A percentile compares a stretch with the other conserved stretches of the same genome.
These are phyloP conservation scores for Dasyprocta punctata DNA, from an alignment of 2,113 vertebrate species.

Conservation along the genomic window DNA sequence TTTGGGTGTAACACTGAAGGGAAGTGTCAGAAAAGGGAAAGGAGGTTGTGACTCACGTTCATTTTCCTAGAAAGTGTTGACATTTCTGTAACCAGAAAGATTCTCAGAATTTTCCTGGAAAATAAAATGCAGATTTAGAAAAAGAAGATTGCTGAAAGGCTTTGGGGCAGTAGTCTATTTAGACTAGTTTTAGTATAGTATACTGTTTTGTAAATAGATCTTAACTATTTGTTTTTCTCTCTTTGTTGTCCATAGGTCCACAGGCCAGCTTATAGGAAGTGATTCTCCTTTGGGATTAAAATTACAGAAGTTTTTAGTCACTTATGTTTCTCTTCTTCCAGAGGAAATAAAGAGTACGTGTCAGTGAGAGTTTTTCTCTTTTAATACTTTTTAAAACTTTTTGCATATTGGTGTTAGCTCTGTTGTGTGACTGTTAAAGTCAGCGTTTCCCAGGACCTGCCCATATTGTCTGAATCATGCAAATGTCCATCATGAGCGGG, in stretches of 20 bases:
- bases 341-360: slow-evolving; percentile 90
- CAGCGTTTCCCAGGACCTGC: background rate
- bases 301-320: slow-evolving; percentile 91
- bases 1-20: background rate
- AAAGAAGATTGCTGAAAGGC: background rate
- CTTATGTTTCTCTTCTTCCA: slow-evolving; percentile 89
- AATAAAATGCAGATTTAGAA: background rate
- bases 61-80: background rate
- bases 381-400: background rate
- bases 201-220: background rate
- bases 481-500: background rate
- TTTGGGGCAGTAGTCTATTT: background rate
- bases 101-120: background rate
- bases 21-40: background rate
- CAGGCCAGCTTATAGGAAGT: slow-evolving; percentile 89
- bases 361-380: slow-evolving; percentile 21
- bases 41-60: accelerated
- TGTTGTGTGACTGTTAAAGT: background rate
- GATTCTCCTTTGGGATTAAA: slow-evolving; percentile 92
- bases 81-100: background rate
- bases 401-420: background rate
- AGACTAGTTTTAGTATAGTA: background rate
- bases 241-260: slow-evolving; percentile 82
- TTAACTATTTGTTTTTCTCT: background rate
- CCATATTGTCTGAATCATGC: background rate